phyloP scores from a whole-genome alignment of 2,113 vertebrate species.

The Cinclus cinclus region DNA sequence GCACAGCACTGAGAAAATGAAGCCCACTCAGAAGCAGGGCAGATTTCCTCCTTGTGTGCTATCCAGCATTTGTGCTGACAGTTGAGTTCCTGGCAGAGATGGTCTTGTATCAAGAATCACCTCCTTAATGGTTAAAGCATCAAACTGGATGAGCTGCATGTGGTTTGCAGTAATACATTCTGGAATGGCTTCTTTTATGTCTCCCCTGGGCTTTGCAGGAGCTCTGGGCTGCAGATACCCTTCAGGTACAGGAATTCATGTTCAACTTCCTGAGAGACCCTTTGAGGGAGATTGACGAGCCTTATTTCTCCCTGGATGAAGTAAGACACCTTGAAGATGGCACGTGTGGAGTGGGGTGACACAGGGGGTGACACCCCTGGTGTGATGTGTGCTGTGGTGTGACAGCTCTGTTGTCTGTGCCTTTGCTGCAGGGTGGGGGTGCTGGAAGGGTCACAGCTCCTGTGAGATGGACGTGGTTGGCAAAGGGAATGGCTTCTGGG shows the following conservation, averaged over 20 bases:
- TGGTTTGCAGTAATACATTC: neutral
- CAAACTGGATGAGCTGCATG: neutral
- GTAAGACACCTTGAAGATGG: conserved; percentile 56
- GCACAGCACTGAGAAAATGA: neutral
- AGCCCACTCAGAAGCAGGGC: neutral
- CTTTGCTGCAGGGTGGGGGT: neutral
- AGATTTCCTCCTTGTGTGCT: neutral
- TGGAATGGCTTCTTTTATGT: neutral
- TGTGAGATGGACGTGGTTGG: neutral
- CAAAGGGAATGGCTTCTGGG: neutral
- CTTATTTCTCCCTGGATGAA: conserved; percentile 91
- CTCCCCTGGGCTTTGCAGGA: conserved; percentile 76
- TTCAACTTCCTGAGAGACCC: conserved; percentile 92
- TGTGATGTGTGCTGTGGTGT: neutral
- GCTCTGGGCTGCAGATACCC: conserved; percentile 86
- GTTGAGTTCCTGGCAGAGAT: neutral
- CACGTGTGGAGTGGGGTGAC: rapidly evolving
- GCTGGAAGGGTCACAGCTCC: neutral
- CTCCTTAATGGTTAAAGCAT: neutral
- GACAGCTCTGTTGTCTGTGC: neutral
- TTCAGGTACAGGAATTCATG: conserved; percentile 93
- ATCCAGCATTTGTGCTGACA: neutral
- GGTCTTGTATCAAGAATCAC: neutral
- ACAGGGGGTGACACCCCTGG: neutral
- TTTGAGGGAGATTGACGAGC: conserved; percentile 93